Evolutionary conservation across 2,797 vertebrate species (phyloP).

Genomic region (Pygocentrus nattereri): DNA sequence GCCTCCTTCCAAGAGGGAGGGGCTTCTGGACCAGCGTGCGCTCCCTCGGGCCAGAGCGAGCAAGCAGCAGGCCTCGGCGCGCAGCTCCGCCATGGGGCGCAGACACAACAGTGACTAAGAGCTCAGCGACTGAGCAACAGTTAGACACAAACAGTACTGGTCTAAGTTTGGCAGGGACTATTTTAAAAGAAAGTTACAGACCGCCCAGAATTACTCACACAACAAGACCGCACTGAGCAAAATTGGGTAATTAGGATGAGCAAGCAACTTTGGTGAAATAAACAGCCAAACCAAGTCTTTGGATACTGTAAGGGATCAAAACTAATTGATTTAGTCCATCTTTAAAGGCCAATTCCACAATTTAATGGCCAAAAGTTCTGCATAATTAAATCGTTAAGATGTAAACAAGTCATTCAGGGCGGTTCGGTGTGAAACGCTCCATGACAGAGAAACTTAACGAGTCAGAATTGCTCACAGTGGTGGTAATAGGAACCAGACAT

Average conservation of each 20-base stretch:
- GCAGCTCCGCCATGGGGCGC: constrained; percentile 53
- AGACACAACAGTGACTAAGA: constrained; percentile 60
- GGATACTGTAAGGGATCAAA: not conserved
- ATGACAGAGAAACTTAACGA: too few relatives aligned
- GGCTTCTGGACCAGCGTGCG: constrained; percentile 57
- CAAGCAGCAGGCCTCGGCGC: constrained; percentile 61
- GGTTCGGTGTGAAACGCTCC: too few relatives aligned
- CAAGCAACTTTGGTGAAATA: not conserved
- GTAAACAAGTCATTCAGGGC: too few relatives aligned
- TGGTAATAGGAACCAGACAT: too few relatives aligned
- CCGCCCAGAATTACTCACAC: not conserved
- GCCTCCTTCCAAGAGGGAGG: constrained; percentile 76
- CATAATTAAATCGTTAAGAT: too few relatives aligned
- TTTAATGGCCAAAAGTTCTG: too few relatives aligned
- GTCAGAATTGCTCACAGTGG: too few relatives aligned
- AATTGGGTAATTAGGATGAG: not conserved
- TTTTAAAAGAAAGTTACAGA: not conserved
- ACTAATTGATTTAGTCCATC: too few relatives aligned
- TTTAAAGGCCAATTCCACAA: too few relatives aligned
- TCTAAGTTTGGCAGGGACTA: not conserved
- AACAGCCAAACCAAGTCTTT: not conserved
- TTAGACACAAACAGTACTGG: not conserved
- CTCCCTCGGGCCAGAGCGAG: constrained; percentile 46
- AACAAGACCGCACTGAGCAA: not conserved
- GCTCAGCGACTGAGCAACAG: constrained; percentile 44